Conservation (phyloP, 2,113 vertebrate genomes). For the Rissa tridactyla region DNA sequence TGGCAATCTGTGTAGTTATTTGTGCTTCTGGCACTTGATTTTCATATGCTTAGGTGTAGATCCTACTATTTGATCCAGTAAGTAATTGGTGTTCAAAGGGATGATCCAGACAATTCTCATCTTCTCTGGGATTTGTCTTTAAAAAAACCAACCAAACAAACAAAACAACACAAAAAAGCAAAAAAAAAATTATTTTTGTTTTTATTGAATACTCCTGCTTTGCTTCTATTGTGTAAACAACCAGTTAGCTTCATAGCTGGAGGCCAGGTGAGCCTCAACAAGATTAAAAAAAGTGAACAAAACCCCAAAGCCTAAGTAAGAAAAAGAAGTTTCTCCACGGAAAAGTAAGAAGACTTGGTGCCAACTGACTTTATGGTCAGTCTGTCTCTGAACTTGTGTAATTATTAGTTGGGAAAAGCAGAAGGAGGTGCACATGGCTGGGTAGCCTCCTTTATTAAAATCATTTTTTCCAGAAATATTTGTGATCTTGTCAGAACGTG, state of each 20-base stretch:
- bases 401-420: neutral
- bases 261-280: neutral
- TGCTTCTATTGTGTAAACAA: neutral
- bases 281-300: neutral
- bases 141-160: neutral
- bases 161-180: too few relatives aligned
- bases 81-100: neutral
- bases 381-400: neutral
- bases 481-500: neutral
- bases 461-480: neutral
- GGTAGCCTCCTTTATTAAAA: neutral
- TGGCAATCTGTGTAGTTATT: neutral
- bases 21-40: neutral
- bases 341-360: neutral
- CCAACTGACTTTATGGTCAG: neutral
- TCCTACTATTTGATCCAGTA: neutral
- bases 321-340: neutral
- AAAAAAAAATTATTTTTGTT: neutral
- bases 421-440: neutral
- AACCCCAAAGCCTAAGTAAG: neutral
- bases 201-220: neutral
- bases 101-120: neutral
- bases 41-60: neutral
- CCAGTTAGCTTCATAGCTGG: neutral
- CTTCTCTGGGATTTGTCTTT: neutral